These are phyloP conservation scores for Desoria tigrina DNA, from an alignment of 2,888 invertebrate species.

Conservation along the genomic window DNA sequence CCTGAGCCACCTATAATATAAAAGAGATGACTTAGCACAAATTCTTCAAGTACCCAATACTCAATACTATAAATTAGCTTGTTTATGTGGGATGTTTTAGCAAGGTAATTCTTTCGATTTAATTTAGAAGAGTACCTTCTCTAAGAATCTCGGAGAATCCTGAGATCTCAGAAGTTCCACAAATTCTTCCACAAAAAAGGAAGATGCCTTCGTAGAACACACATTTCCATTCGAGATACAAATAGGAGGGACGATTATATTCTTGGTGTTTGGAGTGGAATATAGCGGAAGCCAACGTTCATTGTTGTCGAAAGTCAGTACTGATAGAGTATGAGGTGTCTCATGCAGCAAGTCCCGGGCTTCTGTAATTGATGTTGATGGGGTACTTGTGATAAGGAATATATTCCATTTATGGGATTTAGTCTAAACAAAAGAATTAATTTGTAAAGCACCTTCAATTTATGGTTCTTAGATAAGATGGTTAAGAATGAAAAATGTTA, in stretches of 20 bases:
- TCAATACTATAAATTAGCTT: no score
- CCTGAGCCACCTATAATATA: background rate
- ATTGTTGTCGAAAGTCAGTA: constrained; percentile 39
- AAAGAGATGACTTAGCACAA: no score
- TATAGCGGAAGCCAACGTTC: constrained; percentile 45
- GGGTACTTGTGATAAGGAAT: constrained; percentile 6
- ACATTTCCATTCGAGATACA: constrained; percentile 30
- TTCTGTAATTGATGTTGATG: background rate
- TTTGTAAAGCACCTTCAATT: background rate
- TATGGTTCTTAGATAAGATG: no score
- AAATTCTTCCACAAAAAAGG: constrained; percentile 7
- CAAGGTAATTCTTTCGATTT: no score
- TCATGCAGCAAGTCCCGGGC: background rate
- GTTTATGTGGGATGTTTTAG: no score
- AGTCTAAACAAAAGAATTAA: background rate
- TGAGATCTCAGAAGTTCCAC: background rate
- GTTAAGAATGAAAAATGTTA: no score
- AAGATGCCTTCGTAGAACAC: background rate
- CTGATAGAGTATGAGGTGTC: constrained; percentile 24
- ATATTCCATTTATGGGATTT: constrained; percentile 8
- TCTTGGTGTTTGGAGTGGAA: constrained; percentile 38
- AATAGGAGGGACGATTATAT: constrained; percentile 35
- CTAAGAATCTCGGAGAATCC: constrained; percentile 23
- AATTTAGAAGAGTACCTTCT: constrained; percentile 27
- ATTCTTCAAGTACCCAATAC: no score